Base-by-base conservation (phyloP, 2,797 vertebrate genomes). In the Ctenopoma kingsleyae region DNA sequence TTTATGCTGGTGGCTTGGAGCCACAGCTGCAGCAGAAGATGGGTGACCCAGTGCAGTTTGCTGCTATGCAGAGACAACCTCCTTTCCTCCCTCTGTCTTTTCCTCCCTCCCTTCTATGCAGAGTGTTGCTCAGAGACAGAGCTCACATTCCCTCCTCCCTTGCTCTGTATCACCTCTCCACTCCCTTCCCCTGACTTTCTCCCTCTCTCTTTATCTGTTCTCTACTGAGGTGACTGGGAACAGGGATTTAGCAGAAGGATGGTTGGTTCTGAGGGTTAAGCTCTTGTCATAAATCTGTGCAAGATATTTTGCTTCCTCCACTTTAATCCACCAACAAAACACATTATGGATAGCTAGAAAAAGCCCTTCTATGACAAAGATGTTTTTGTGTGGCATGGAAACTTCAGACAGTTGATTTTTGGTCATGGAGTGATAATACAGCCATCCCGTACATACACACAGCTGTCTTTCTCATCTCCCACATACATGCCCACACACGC, bases 11-110 rank as follows among this genome's bases (percentile, higher is more conserved):
- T 92, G 92, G 90, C 90, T 25, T 81, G 76, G 85, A 90, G 91
- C 89, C 91, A 93, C 22, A 73, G 82, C 87, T 93, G 92, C 94
- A 94, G 94, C 89, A 91, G 81, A 90, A 85, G 87, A 82, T 77
- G 88, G 82, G 70, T 92, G 92, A 93, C 89, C 91, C 90, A 91
- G 82, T 90, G 87, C 86, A 92, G 87, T 93, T 93, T 94, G 92
- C 93, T 94, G 93, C 93, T 94, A 93, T 93, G 93, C 92, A 94
- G 92, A 91, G 90, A 87, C 88, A 81, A 67, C 76, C 81, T 80
- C 64, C 78, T 58, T 65, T 76, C 67, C 60, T 65, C 67, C 63
- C 41, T 74, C 60, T 53, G 27, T 56, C 25, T 50, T 63, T 44
- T n/a, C 41, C 53, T 63, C 23, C 27, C 48, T 78, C 80, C 71